phyloP scores from a whole-genome alignment of 1,140 invertebrate species.

The Sycophaga agraensis region DNA sequence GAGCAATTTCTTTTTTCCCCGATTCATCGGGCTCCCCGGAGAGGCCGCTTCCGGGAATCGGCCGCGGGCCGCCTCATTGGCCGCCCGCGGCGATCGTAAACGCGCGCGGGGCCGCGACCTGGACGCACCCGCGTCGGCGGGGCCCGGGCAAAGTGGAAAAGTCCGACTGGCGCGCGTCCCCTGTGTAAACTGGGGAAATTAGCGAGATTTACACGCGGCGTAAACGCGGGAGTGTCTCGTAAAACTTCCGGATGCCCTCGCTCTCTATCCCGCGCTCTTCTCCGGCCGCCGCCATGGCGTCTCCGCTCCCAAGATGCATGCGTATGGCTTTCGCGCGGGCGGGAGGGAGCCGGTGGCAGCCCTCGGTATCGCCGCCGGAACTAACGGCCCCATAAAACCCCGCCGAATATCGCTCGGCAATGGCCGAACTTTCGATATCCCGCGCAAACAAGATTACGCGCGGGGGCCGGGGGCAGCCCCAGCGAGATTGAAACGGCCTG shows the following conservation, averaged over 20 bases:
- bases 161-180: conserved; percentile 31
- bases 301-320: conserved; percentile 21
- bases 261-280: conserved; percentile 6
- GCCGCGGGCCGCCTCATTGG: no score
- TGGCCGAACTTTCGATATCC: conserved; percentile 42
- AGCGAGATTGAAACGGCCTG: conserved; percentile 28
- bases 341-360: conserved; percentile 12
- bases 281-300: neutral
- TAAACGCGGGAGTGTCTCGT: conserved; percentile 51
- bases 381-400: conserved; percentile 51
- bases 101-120: no score
- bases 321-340: conserved; percentile 17
- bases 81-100: neutral
- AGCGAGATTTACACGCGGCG: conserved; percentile 52
- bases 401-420: conserved; percentile 42
- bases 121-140: no score
- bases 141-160: conserved; percentile 30
- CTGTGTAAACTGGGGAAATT: conserved; percentile 46
- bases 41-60: no score
- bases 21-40: no score
- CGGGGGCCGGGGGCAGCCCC: conserved; percentile 20
- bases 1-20: no score
- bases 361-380: conserved; percentile 39
- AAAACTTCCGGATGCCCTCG: conserved; percentile 45
- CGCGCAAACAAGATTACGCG: conserved; percentile 34